Conservation (phyloP, 1,140 invertebrate genomes). For the Cardiocondyla obscurior region DNA sequence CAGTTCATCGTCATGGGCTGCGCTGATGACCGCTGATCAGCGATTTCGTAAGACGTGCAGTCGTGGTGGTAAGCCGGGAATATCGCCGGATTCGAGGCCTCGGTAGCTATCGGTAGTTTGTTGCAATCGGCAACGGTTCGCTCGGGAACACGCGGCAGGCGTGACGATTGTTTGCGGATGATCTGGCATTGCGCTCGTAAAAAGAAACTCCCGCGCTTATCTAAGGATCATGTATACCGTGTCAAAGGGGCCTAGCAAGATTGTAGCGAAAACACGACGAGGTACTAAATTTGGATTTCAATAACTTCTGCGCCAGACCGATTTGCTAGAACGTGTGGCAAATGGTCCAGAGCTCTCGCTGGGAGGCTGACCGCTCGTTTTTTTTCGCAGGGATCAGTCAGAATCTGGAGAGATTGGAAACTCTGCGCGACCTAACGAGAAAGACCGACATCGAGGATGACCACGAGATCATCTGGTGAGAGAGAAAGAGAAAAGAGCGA, state of each 20-base stretch:
- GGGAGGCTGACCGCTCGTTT: too few relatives aligned
- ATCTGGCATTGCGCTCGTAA: constrained; percentile 38
- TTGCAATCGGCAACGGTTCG: neutral
- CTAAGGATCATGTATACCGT: constrained; percentile 90
- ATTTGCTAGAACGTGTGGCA: too few relatives aligned
- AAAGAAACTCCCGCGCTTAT: constrained; percentile 1
- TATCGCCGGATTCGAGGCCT: neutral
- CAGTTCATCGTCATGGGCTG: neutral
- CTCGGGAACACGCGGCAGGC: neutral
- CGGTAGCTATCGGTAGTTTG: neutral
- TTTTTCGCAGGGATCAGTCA: constrained; percentile 85
- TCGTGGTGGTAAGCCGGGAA: constrained; percentile 5
- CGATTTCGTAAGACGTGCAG: constrained; percentile 21
- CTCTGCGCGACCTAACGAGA: constrained; percentile 86
- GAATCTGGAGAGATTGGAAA: constrained; percentile 88
- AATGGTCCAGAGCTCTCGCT: neutral
- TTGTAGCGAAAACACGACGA: constrained; percentile 92
- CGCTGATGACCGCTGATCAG: neutral
- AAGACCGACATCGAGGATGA: constrained; percentile 86
- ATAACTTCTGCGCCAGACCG: too few relatives aligned
- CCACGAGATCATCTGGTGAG: constrained; percentile 85
- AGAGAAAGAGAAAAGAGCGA: constrained; percentile 66
- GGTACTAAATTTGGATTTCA: constrained; percentile 83
- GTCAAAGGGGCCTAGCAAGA: constrained; percentile 93
- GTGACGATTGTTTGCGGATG: constrained; percentile 58